These are phyloP conservation scores for Nysson spinosus DNA, from an alignment of 2,888 invertebrate species.

Conservation along the genomic window DNA sequence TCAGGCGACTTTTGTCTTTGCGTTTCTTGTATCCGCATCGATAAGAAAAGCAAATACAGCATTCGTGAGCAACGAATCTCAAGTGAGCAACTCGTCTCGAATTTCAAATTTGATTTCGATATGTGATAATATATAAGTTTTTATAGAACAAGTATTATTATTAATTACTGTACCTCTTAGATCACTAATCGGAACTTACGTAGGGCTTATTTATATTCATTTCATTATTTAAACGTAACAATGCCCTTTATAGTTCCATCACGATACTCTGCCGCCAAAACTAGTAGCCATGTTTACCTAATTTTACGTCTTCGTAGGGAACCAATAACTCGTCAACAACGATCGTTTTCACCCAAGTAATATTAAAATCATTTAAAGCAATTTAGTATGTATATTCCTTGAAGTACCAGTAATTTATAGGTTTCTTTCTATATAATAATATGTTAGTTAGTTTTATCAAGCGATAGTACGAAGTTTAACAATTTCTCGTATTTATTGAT, in stretches of 20 bases:
- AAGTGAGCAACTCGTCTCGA: constrained; percentile 57
- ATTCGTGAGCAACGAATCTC: constrained; percentile 51
- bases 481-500: constrained; percentile 11
- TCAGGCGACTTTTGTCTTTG: constrained; percentile 3
- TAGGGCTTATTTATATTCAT: neutral
- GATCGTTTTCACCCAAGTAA: no score
- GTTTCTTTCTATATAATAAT: no score
- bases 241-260: constrained; percentile 1
- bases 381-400: no score
- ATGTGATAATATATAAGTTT: constrained; percentile 55
- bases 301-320: no score
- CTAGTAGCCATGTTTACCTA: no score
- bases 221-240: neutral
- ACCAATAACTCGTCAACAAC: no score
- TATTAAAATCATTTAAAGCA: no score
- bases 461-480: neutral
- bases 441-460: neutral
- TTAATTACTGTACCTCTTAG: constrained; percentile 35
- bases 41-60: constrained; percentile 54
- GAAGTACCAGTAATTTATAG: no score
- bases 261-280: no score
- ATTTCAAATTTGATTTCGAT: constrained; percentile 51
- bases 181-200: constrained; percentile 36
- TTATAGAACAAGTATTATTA: constrained; percentile 44
- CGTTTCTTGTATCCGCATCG: constrained; percentile 9